These are phyloP conservation scores for Barnardius zonarius DNA, from an alignment of 2,113 vertebrate genomes.

Conservation along the genomic window DNA sequence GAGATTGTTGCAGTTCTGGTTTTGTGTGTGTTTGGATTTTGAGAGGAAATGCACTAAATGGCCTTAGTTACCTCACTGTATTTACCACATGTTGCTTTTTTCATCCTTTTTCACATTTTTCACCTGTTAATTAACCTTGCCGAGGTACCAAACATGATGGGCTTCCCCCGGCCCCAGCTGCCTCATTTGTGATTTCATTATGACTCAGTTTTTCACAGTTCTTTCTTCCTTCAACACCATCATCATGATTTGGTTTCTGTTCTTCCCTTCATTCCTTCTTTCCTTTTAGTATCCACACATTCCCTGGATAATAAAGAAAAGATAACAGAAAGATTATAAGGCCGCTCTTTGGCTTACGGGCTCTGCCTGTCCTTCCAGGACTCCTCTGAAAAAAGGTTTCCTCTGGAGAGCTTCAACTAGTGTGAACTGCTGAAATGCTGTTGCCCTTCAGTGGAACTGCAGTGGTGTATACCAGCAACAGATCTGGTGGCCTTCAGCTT, in stretches of 20 bases:
- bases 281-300: neutral
- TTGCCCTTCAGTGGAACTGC: neutral
- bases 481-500: neutral
- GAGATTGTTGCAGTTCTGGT: neutral
- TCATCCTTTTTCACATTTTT: neutral
- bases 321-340: neutral
- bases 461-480: neutral
- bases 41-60: neutral
- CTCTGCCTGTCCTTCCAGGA: neutral
- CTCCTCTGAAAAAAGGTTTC: neutral
- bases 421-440: neutral
- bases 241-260: neutral
- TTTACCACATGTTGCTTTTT: neutral
- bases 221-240: neutral
- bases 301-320: neutral
- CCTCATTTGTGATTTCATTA: neutral
- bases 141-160: neutral
- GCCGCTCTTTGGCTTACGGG: neutral
- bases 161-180: neutral
- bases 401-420: neutral
- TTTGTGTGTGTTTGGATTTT: neutral
- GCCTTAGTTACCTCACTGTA: neutral
- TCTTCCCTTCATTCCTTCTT: neutral
- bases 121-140: neutral
- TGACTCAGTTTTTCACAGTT: neutral